Conservation (phyloP, 1,140 invertebrate genomes). For the Pogonomyrmex californicus region DNA sequence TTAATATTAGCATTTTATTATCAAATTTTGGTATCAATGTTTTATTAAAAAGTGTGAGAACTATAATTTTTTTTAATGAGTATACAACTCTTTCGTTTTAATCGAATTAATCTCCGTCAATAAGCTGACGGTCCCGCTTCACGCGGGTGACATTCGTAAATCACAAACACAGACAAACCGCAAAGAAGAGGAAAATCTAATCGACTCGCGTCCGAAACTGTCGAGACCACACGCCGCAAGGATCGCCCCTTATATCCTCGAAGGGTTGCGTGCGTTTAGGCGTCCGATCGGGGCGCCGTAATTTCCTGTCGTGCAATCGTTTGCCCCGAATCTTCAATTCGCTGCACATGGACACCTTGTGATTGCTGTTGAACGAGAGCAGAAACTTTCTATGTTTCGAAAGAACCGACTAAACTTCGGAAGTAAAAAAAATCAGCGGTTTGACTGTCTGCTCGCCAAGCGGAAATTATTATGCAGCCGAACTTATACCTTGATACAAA, state of each 20-base stretch:
- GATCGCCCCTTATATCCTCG: slow-evolving; percentile 71
- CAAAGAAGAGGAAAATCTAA: slow-evolving; percentile 76
- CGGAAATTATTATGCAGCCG: slow-evolving; percentile 45
- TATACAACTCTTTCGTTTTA: not conserved
- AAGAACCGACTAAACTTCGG: slow-evolving; percentile 32
- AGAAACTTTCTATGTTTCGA: slow-evolving; percentile 54
- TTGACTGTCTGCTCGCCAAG: slow-evolving; percentile 11
- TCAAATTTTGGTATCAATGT: slow-evolving; percentile 1
- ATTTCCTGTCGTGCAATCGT: slow-evolving; percentile 76
- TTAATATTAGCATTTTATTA: not conserved
- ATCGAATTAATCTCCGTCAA: slow-evolving; percentile 14
- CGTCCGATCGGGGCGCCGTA: slow-evolving; percentile 70
- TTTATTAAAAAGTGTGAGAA: not conserved
- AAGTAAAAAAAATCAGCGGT: not conserved
- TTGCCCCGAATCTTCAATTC: slow-evolving; percentile 67
- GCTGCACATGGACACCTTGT: slow-evolving; percentile 56
- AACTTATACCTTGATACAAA: slow-evolving; percentile 4
- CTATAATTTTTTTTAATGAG: not conserved
- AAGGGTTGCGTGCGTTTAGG: slow-evolving; percentile 76
- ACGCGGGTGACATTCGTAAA: slow-evolving; percentile 49
- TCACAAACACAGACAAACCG: slow-evolving; percentile 62
- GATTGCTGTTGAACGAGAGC: slow-evolving; percentile 49
- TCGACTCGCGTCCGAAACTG: slow-evolving; percentile 77
- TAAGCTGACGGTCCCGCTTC: not conserved
- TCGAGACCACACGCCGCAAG: slow-evolving; percentile 74